Conservation (phyloP, 2,797 vertebrate genomes). For the Malacoctenus gilli region DNA sequence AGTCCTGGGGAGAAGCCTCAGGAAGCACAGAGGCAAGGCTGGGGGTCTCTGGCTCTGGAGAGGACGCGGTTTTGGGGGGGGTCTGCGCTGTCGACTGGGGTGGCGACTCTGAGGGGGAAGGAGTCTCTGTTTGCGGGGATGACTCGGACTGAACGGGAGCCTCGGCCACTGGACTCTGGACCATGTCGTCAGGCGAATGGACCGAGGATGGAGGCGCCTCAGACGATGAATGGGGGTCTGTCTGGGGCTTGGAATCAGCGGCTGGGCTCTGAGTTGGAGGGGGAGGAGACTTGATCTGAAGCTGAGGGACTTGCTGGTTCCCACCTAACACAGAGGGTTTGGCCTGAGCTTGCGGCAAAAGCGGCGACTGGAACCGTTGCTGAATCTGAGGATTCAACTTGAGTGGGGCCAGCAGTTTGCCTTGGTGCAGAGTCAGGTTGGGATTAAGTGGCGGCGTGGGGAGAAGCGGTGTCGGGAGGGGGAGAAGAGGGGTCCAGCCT, state of each 20-base stretch:
- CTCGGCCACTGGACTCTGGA: constrained; percentile 37
- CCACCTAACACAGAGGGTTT: constrained; percentile 55
- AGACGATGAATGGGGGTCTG: constrained; percentile 36
- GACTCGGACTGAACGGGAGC: constrained; percentile 20
- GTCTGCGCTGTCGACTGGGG: constrained; percentile 19
- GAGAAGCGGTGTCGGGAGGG: constrained; percentile 79
- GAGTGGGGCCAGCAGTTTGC: constrained; percentile 68
- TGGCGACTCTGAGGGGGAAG: constrained; percentile 41
- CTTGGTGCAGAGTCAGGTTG: constrained; percentile 69
- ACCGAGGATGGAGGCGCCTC: constrained; percentile 41
- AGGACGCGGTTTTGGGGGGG: constrained; percentile 29
- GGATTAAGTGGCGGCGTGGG: constrained; percentile 74
- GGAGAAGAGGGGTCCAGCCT: constrained; percentile 78
- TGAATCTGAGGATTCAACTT: constrained; percentile 70
- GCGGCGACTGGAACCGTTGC: constrained; percentile 66
- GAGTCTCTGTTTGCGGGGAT: constrained; percentile 26
- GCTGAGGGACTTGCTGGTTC: constrained; percentile 48
- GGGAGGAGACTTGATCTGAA: constrained; percentile 48
- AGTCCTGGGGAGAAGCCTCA: constrained; percentile 59
- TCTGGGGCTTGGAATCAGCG: constrained; percentile 26
- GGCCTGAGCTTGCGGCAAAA: constrained; percentile 60
- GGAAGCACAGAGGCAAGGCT: constrained; percentile 26
- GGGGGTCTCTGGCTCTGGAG: constrained; percentile 45
- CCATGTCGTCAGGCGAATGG: constrained; percentile 40
- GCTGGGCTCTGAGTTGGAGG: constrained; percentile 49